These are phyloP conservation scores for Neuroscelio doddi DNA, from an alignment of 2,888 invertebrate species.

Conservation along the genomic window DNA sequence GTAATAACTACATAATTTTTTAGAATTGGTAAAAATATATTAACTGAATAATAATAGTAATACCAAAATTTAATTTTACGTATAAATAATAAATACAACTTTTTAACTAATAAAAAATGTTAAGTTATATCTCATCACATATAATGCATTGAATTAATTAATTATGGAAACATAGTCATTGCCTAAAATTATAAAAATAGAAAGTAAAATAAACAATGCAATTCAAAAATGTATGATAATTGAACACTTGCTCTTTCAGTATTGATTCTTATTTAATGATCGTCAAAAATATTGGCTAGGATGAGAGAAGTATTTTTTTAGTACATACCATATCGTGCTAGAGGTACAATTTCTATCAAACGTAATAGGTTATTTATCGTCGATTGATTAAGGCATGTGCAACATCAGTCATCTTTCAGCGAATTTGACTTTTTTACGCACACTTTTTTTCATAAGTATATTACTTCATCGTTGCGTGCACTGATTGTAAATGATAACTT, in stretches of 20 bases:
- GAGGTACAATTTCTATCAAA: conserved; percentile 60
- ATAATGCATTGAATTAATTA: neutral
- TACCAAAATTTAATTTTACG: too few species aligned
- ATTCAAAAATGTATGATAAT: conserved; percentile 7
- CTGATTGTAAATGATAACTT: conserved; percentile 29
- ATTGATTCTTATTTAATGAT: conserved; percentile 22
- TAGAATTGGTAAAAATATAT: too few species aligned
- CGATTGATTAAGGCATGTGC: conserved; percentile 17
- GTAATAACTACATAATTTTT: too few species aligned
- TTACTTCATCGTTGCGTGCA: neutral
- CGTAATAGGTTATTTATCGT: conserved; percentile 13
- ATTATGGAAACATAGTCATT: conserved; percentile 31
- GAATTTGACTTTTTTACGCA: conserved; percentile 5
- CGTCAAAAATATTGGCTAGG: conserved; percentile 16
- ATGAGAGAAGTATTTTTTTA: conserved; percentile 61
- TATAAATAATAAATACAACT: too few species aligned
- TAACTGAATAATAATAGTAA: too few species aligned
- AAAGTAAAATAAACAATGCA: too few species aligned
- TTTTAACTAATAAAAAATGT: too few species aligned
- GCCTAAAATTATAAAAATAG: neutral
- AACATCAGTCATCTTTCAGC: conserved; percentile 21
- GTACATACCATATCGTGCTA: conserved; percentile 65
- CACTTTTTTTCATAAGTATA: neutral
- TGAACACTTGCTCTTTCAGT: conserved; percentile 31
- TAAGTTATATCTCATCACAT: too few species aligned